phyloP scores from a whole-genome alignment of 1,140 invertebrate species.

The Phortica variegata region DNA sequence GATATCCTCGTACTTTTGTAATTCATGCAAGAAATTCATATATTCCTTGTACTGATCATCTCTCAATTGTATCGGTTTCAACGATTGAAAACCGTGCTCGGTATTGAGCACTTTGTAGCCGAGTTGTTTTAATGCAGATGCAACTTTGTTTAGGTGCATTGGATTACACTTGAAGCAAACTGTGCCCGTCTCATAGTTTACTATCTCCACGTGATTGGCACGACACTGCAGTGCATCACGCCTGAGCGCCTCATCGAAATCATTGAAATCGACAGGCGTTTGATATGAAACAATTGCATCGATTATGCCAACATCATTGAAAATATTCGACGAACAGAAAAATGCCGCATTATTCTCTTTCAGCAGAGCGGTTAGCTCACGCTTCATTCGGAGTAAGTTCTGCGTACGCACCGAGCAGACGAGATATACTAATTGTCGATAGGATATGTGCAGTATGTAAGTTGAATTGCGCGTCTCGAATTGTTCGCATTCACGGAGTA shows the following conservation, averaged over 20 bases:
- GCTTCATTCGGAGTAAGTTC: constrained; percentile 15
- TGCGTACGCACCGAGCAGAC: constrained; percentile 28
- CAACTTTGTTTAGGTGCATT: constrained; percentile 13
- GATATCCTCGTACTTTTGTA: constrained; percentile 22
- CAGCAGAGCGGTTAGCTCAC: constrained; percentile 15
- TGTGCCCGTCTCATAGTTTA: constrained; percentile 6
- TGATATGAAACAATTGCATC: constrained; percentile 18
- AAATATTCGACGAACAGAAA: constrained; percentile 12
- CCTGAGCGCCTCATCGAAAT: constrained; percentile 16
- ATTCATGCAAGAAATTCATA: constrained; percentile 17
- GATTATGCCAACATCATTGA: constrained; percentile 26
- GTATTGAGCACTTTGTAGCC: constrained; percentile 26
- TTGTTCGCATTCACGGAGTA: constrained; percentile 24
- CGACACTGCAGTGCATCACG: constrained; percentile 27
- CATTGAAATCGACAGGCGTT: neutral
- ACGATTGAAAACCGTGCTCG: constrained; percentile 20
- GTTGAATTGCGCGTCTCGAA: constrained; percentile 15
- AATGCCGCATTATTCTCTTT: constrained; percentile 16
- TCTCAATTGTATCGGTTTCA: constrained; percentile 10
- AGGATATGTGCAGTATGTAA: constrained; percentile 18
- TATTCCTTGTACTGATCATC: constrained; percentile 6
- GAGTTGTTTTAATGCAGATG: constrained; percentile 8
- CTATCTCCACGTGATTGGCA: constrained; percentile 16
- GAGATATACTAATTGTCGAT: constrained; percentile 13
- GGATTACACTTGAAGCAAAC: constrained; percentile 32